Percentiles rank a stretch among this genome's conserved stretches.
Evolutionary conservation across 2,797 vertebrate species (phyloP).

Genomic region (Anguilla marmorata): DNA sequence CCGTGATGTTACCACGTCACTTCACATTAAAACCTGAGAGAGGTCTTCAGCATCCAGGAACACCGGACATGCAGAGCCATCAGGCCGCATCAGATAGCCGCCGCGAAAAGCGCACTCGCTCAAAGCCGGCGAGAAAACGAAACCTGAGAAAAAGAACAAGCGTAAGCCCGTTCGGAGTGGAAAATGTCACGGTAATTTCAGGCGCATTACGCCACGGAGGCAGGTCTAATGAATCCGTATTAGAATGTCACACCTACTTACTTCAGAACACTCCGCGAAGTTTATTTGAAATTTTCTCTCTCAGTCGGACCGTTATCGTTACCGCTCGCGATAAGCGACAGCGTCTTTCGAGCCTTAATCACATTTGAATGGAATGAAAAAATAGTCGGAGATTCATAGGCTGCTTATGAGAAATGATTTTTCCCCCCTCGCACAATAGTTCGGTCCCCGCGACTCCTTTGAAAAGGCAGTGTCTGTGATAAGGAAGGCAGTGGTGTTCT

Average conservation of each 20-base stretch:
- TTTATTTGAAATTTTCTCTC: constrained; percentile 71
- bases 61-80: constrained; percentile 60
- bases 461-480: constrained; percentile 62
- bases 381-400: constrained; percentile 71
- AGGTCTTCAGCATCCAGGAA: constrained; percentile 60
- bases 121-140: constrained; percentile 52
- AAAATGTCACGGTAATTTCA: constrained; percentile 73
- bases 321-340: constrained; percentile 73
- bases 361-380: constrained; percentile 72
- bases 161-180: constrained; percentile 66
- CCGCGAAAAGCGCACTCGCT: constrained; percentile 69
- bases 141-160: constrained; percentile 60
- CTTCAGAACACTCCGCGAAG: constrained; percentile 73
- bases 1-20: constrained; percentile 63
- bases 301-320: constrained; percentile 71
- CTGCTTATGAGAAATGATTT: constrained; percentile 24
- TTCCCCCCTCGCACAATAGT: constrained; percentile 56
- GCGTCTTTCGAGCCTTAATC: constrained; percentile 66
- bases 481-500: constrained; percentile 4
- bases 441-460: constrained; percentile 74
- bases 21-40: constrained; percentile 70
- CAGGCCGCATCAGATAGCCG: constrained; percentile 64
- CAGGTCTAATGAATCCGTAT: constrained; percentile 72
- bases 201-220: constrained; percentile 68
- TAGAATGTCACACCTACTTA: constrained; percentile 77